Conservation (phyloP, 2,888 invertebrate genomes). For the Lissocephala sabroskyi region DNA sequence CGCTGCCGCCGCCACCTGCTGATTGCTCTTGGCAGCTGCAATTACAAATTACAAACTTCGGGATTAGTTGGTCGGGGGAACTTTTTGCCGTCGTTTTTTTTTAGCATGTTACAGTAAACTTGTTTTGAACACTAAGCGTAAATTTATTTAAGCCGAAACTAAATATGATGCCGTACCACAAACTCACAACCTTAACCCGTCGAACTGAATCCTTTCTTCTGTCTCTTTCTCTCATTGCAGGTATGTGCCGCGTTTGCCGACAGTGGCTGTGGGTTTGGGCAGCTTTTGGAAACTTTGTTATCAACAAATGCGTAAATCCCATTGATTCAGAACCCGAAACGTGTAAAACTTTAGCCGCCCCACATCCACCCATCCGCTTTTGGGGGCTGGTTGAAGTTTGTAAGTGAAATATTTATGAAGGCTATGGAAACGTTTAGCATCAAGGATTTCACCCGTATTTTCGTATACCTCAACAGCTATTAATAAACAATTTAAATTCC, state of each 20-base stretch:
- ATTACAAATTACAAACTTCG: slow-evolving; percentile 53
- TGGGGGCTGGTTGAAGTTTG: slow-evolving; percentile 45
- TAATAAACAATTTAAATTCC: no score
- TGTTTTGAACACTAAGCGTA: slow-evolving; percentile 27
- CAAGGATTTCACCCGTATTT: no score
- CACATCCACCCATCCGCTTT: no score
- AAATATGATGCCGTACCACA: not conserved
- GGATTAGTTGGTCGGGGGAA: slow-evolving; percentile 52
- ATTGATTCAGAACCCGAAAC: slow-evolving; percentile 28
- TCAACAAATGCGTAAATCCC: slow-evolving; percentile 62
- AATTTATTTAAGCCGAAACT: slow-evolving; percentile 34
- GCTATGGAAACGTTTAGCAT: slow-evolving; percentile 51
- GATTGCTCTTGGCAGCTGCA: slow-evolving; percentile 45
- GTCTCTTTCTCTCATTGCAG: slow-evolving; percentile 17
- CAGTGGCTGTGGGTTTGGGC: slow-evolving; percentile 41
- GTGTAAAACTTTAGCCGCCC: no score
- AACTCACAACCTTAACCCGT: no score
- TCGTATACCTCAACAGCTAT: no score
- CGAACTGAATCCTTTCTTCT: not conserved
- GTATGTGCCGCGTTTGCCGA: slow-evolving; percentile 25
- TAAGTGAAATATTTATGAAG: slow-evolving; percentile 55
- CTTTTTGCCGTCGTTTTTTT: slow-evolving; percentile 48
- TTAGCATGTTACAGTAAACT: slow-evolving; percentile 30
- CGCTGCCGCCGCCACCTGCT: slow-evolving; percentile 6
- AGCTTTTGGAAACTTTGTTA: slow-evolving; percentile 55